Percentiles rank a stretch among this genome's conserved stretches.
These are phyloP conservation scores for Dicerorhinus sumatrensis DNA, from an alignment of 2,113 vertebrate genomes.

Conservation along the genomic window DNA sequence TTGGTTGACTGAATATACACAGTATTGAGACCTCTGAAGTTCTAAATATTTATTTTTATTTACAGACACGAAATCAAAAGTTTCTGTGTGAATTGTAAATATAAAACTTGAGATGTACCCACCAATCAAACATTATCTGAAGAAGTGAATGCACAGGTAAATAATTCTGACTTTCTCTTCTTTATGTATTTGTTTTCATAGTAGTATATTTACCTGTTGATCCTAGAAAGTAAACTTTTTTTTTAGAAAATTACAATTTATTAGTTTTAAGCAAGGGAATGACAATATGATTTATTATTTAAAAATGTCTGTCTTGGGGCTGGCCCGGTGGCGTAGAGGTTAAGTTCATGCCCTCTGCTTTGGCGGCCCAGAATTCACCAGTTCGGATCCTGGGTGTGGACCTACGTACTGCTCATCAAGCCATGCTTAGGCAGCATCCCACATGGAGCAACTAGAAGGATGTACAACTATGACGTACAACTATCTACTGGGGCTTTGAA, in stretches of 20 bases:
- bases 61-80: constrained; percentile 96
- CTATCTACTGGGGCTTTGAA: too few species aligned
- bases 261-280: constrained; percentile 28
- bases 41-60: constrained; percentile 80
- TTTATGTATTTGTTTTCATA: constrained; percentile 34
- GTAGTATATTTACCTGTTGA: constrained; percentile 2
- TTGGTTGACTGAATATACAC: constrained; percentile 3
- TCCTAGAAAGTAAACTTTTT: not conserved
- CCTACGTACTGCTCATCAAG: too few species aligned
- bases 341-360: too few species aligned
- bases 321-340: too few species aligned
- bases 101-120: constrained; percentile 96
- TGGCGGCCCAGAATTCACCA: too few species aligned
- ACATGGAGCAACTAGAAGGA: too few species aligned
- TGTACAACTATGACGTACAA: too few species aligned
- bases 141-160: constrained; percentile 95
- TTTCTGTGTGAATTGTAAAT: constrained; percentile 95
- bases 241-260: constrained; percentile 23
- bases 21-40: constrained; percentile 53
- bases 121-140: constrained; percentile 89
- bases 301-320: too few species aligned
- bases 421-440: too few species aligned
- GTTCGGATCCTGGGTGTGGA: too few species aligned
- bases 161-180: constrained; percentile 11
- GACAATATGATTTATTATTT: not conserved